Evolutionary conservation across 2,797 vertebrate species (phyloP).

Genomic region (Tadarida brasiliensis): DNA sequence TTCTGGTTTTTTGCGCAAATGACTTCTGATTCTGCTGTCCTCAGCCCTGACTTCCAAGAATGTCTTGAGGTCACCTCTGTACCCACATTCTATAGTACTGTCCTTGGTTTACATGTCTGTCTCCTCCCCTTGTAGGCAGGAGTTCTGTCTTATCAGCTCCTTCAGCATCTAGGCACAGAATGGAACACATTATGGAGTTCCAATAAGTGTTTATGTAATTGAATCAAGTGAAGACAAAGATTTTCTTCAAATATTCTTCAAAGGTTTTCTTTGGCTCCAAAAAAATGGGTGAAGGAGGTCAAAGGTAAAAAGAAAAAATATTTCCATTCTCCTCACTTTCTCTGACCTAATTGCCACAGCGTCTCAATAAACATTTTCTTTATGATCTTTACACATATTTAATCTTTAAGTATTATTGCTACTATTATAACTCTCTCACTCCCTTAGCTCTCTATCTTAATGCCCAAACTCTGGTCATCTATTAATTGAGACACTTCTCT

Average conservation of each 20-base stretch:
- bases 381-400: background rate
- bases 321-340: background rate
- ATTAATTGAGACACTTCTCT: background rate
- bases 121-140: constrained; percentile 1
- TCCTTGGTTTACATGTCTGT: constrained; percentile 1
- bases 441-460: background rate
- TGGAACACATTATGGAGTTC: background rate
- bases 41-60: background rate
- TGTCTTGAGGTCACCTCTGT: background rate
- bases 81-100: background rate
- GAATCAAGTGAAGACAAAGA: constrained; percentile 29
- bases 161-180: background rate
- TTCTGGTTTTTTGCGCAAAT: background rate
- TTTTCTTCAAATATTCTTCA: constrained; percentile 5
- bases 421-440: background rate
- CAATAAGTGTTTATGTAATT: background rate
- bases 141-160: constrained; percentile 19
- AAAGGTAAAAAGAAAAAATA: background rate
- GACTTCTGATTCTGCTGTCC: background rate
- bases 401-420: background rate
- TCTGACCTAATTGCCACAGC: background rate
- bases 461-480: background rate
- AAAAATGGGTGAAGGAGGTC: background rate
- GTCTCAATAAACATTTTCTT: background rate
- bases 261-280: background rate